phyloP scores from a whole-genome alignment of 64 coral and sea anemone species.

The Montipora foliosa region DNA sequence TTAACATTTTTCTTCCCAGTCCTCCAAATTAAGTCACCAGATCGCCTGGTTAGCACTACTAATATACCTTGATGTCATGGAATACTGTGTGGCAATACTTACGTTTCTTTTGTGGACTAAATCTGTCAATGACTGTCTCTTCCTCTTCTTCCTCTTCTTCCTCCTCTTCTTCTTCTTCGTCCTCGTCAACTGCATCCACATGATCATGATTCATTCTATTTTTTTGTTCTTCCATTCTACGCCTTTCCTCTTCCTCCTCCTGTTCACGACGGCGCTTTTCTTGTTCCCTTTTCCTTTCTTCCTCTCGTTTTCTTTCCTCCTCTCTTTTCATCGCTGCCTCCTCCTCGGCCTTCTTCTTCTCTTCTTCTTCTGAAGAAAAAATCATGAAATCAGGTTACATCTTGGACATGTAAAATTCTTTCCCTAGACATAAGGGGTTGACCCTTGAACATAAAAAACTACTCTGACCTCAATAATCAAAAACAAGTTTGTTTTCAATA shows the following conservation, averaged over 20 bases:
- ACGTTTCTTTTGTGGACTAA: slow-evolving; percentile 95
- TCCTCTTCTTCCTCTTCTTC: slow-evolving; percentile 80
- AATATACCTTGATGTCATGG: too few species aligned
- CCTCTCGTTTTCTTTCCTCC: slow-evolving; percentile 22
- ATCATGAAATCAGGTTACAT: background rate
- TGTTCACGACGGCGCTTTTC: background rate
- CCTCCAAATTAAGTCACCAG: too few species aligned
- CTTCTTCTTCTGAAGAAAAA: slow-evolving; percentile 19
- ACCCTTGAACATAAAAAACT: too few species aligned
- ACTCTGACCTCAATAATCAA: too few species aligned
- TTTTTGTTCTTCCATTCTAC: slow-evolving; percentile 47
- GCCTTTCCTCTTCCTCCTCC: slow-evolving; percentile 63
- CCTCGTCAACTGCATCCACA: slow-evolving; percentile 63
- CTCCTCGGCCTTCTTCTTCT: slow-evolving; percentile 42
- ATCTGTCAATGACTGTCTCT: slow-evolving; percentile 84
- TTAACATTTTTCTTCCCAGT: too few species aligned
- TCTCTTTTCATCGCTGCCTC: slow-evolving; percentile 2
- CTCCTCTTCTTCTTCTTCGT: slow-evolving; percentile 69
- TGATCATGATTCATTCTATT: slow-evolving; percentile 35
- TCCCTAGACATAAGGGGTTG: too few species aligned
- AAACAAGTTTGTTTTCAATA: too few species aligned
- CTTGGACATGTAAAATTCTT: background rate
- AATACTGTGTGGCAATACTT: background rate
- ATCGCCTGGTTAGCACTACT: too few species aligned
- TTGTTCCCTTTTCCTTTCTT: slow-evolving; percentile 1